Evolutionary conservation across 2,113 vertebrate species (phyloP).

Genomic region (Cephalopholis sonnerati): DNA sequence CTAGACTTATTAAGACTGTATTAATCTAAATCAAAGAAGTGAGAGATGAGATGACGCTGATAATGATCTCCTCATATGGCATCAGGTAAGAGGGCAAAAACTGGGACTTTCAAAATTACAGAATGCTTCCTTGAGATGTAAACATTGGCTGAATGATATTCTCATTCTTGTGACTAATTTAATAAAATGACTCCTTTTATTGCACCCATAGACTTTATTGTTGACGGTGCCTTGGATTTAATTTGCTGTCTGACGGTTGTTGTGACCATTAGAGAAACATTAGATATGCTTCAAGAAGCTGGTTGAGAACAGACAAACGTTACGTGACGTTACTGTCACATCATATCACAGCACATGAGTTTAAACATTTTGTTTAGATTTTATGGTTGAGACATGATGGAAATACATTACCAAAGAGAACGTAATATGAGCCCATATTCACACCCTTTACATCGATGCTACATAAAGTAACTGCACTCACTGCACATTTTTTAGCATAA

Average conservation of each 20-base stretch:
- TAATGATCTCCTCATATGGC: background rate
- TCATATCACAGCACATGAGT: constrained; percentile 9
- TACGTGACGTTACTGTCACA: background rate
- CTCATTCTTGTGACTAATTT: background rate
- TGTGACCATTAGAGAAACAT: background rate
- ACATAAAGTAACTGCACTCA: constrained; percentile 64
- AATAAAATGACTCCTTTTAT: background rate
- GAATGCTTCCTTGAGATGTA: background rate
- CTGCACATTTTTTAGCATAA: constrained; percentile 80
- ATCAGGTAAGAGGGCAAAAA: background rate
- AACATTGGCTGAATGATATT: background rate
- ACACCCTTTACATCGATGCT: constrained; percentile 16
- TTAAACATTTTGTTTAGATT: background rate
- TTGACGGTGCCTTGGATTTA: background rate
- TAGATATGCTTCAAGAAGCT: no score
- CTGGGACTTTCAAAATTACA: background rate
- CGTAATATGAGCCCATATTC: background rate
- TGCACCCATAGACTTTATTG: background rate
- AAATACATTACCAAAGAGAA: constrained; percentile 17
- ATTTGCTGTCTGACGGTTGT: background rate
- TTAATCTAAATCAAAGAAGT: background rate
- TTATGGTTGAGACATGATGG: background rate
- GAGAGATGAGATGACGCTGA: background rate
- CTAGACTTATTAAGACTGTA: background rate
- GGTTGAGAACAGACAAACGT: background rate